phyloP scores from a whole-genome alignment of 1,140 invertebrate species.

The Drosophila pseudoobscura region DNA sequence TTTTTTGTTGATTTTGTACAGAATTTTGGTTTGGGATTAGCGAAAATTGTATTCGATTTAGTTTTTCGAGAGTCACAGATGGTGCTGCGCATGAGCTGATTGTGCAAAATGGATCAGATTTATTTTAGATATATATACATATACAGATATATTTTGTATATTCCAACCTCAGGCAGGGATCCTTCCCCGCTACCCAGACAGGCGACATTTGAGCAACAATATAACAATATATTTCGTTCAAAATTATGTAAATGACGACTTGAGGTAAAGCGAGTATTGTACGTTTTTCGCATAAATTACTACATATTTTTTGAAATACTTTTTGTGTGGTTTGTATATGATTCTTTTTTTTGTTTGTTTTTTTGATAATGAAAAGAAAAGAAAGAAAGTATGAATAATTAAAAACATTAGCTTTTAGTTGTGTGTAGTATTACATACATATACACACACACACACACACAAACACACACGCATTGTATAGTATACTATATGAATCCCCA shows the following conservation, averaged over 20 bases:
- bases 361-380: not conserved
- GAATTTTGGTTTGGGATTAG: slow-evolving; percentile 1
- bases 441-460: slow-evolving; percentile 12
- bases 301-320: slow-evolving; percentile 27
- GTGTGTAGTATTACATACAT: slow-evolving; percentile 56
- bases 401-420: slow-evolving; percentile 62
- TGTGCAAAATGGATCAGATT: too few relatives aligned
- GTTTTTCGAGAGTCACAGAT: not conserved
- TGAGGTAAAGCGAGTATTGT: slow-evolving; percentile 10
- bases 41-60: slow-evolving; percentile 9
- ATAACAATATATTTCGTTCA: slow-evolving; percentile 5
- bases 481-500: slow-evolving; percentile 17
- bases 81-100: too few relatives aligned
- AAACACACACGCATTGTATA: slow-evolving; percentile 47
- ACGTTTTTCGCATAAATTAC: slow-evolving; percentile 17
- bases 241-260: not conserved
- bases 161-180: not conserved
- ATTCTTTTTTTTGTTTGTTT: slow-evolving; percentile 35
- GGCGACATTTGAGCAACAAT: slow-evolving; percentile 14
- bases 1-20: not conserved
- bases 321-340: slow-evolving; percentile 54
- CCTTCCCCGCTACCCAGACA: slow-evolving; percentile 3
- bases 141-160: slow-evolving; percentile 1
- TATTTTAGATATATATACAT: slow-evolving; percentile 10
- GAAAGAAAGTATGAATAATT: slow-evolving; percentile 37